phyloP scores from a whole-genome alignment of 2,113 vertebrate genomes.

The Pseudopipra pipra region DNA sequence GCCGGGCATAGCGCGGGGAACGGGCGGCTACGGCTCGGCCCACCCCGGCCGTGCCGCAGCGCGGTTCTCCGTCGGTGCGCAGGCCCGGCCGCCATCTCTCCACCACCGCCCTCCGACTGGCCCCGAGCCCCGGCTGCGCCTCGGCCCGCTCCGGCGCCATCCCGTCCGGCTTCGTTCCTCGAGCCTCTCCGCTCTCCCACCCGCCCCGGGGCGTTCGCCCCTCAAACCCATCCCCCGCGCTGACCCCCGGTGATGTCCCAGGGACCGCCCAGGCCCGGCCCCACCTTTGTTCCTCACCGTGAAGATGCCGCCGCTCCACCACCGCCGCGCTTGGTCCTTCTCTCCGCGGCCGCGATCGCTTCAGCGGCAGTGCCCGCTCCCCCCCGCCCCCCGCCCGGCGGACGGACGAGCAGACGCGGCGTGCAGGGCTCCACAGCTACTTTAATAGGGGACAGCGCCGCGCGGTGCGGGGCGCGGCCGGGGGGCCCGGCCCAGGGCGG shows the following conservation, averaged over 20 bases:
- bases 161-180: not conserved
- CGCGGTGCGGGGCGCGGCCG: slow-evolving; percentile 47
- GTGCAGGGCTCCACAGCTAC: slow-evolving; percentile 75
- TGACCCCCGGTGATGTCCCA: not conserved
- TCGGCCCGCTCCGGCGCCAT: not conserved
- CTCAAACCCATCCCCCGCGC: not conserved
- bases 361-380: not conserved
- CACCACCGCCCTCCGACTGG: not conserved
- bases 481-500: not conserved
- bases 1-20: not conserved
- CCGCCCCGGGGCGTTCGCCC: too few relatives aligned
- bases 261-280: not conserved
- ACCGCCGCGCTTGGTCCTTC: not conserved
- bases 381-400: not conserved
- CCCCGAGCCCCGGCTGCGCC: not conserved
- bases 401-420: not conserved
- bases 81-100: not conserved
- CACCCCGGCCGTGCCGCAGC: not conserved
- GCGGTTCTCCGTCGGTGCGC: not conserved
- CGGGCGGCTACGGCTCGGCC: not conserved
- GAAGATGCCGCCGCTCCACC: not conserved
- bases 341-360: not conserved
- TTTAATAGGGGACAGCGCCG: slow-evolving; percentile 72
- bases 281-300: not conserved
- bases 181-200: not conserved